These are phyloP conservation scores for Catostylus mosaicus DNA, from an alignment of 30 jellyfish, hydroid and myxozoan species.

Conservation along the genomic window DNA sequence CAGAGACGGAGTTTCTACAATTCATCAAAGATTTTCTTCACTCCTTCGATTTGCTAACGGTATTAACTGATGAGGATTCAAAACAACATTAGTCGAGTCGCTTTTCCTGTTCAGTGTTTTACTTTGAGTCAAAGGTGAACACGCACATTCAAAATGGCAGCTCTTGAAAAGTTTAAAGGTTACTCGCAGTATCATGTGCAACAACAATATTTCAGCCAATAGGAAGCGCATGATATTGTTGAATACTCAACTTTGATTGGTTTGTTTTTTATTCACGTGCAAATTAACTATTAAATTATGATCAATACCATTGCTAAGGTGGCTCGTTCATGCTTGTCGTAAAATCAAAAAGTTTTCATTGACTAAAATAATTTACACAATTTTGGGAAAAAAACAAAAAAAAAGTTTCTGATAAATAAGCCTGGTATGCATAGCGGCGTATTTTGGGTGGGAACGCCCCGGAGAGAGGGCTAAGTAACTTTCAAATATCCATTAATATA, in stretches of 20 bases:
- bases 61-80: background rate
- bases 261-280: constrained; percentile 47
- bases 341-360: too few relatives aligned
- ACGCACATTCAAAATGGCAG: constrained; percentile 56
- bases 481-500: too few relatives aligned
- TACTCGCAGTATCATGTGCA: constrained; percentile 62
- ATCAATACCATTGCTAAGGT: constrained; percentile 15
- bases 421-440: too few relatives aligned
- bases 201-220: constrained; percentile 48
- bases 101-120: background rate
- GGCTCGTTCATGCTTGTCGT: too few relatives aligned
- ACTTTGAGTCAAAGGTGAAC: constrained; percentile 51
- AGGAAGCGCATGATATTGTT: background rate
- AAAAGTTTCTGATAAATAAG: too few relatives aligned
- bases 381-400: too few relatives aligned
- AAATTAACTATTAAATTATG: background rate
- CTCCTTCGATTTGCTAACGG: constrained; percentile 5
- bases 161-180: constrained; percentile 64
- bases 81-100: background rate
- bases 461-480: too few relatives aligned
- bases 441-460: too few relatives aligned
- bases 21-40: constrained; percentile 54
- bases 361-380: too few relatives aligned
- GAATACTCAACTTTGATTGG: constrained; percentile 42
- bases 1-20: constrained; percentile 88